Evolutionary conservation across 64 coral and sea anemone genomes (phyloP).

Genomic region (Trachythela sp.): DNA sequence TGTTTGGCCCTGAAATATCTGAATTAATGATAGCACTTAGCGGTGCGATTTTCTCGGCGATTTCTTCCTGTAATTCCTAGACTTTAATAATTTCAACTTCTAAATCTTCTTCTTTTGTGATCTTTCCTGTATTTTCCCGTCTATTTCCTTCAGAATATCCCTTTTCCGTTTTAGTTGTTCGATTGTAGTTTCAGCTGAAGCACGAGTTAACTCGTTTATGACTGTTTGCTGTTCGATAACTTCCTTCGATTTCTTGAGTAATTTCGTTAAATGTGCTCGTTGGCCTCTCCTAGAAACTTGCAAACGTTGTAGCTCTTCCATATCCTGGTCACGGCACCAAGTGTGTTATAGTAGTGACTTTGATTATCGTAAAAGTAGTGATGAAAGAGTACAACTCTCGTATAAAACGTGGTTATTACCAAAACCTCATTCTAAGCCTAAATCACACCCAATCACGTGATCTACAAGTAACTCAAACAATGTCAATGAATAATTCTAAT

Average conservation of each 20-base stretch:
- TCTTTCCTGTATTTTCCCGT: neutral
- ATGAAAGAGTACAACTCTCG: too few relatives aligned
- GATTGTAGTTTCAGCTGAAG: neutral
- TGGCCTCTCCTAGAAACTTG: too few relatives aligned
- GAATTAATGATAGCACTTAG: neutral
- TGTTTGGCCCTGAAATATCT: neutral
- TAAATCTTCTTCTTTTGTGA: neutral
- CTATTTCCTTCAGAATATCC: neutral
- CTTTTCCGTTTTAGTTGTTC: neutral
- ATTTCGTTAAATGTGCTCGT: neutral
- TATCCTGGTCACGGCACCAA: slow-evolving; percentile 12
- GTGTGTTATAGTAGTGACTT: too few relatives aligned
- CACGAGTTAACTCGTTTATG: neutral
- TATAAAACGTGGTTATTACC: too few relatives aligned
- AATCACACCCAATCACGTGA: too few relatives aligned
- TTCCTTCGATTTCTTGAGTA: neutral
- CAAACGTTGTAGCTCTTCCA: neutral
- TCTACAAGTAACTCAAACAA: too few relatives aligned
- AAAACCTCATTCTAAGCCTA: too few relatives aligned
- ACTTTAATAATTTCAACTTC: too few relatives aligned
- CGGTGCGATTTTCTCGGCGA: neutral
- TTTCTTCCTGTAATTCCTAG: neutral
- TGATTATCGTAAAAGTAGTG: too few relatives aligned
- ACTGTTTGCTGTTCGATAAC: neutral
- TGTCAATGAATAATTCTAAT: too few relatives aligned